Base-by-base conservation (phyloP, 2,113 vertebrate species). In the Perccottus glenii region DNA sequence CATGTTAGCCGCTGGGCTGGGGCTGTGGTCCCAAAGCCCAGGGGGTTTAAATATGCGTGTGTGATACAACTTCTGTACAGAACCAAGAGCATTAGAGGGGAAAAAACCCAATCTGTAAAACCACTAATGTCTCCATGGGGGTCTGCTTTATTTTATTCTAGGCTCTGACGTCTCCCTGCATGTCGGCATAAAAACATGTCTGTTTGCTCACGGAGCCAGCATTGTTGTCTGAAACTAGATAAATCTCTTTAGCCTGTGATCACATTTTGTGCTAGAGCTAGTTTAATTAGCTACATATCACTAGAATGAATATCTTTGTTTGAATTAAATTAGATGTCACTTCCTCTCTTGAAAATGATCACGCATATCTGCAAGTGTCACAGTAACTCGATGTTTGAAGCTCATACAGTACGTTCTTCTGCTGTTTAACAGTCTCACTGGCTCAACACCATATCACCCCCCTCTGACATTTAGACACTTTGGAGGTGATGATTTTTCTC, bases 231-330 rank as follows among this genome's bases (percentile, higher is more conserved):
- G 65, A 67, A 70, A 73, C 46, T 48, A 79, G 85, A 85, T 82
- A 82, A 72, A 81, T 43, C 12, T n/a, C 75, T 55, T 43, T 5
- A n/a, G 57, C 60, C 69, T 80, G 77, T 81, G 83, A 88, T 83
- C 78, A 72, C 59, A 65, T 65, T 80, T 88, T 85, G 68, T 74
- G 73, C 70, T 56, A 69, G 60, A 40, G 75, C 65, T 56, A 63
- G 64, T 79, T 82, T 88, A 36, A 38, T 38, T 80, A 75, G 63
- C 70, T 70, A 78, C 83, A 78, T 81, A 80, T 86, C 85, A 84
- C 77, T 79, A 75, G 84, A 87, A 79, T 75, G 64, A 80, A 82
- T 80, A 85, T 84, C 83, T 85, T 80, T 77, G 71, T 85, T 80
- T 74, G 66, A 85, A 85, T 86, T 70, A 80, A 82, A 86, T 86